Evolutionary conservation across 2,888 invertebrate genomes (phyloP).

Genomic region (Nymphalis urticae): DNA sequence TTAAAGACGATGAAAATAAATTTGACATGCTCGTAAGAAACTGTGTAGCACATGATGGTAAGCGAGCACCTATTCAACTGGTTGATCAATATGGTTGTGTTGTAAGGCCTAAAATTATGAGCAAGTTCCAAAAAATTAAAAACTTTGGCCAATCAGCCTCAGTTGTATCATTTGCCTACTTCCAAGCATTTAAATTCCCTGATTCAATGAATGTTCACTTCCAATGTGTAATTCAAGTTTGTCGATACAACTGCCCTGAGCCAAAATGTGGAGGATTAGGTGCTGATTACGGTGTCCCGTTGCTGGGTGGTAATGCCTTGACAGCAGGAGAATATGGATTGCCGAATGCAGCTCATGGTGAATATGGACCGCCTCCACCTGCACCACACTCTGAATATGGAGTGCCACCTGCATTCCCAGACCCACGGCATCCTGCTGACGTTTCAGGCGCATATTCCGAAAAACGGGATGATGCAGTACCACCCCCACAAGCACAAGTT

Average conservation of each 20-base stretch:
- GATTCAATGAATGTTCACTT: constrained; percentile 98
- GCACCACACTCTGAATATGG: constrained; percentile 85
- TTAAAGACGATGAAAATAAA: constrained; percentile 97
- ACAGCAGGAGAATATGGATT: constrained; percentile 85
- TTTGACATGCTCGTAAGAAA: constrained; percentile 97
- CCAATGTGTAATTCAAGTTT: constrained; percentile 97
- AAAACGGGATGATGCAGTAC: constrained; percentile 89
- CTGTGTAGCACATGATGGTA: constrained; percentile 97
- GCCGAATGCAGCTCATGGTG: constrained; percentile 78
- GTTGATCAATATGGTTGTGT: constrained; percentile 97
- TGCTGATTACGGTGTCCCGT: constrained; percentile 85
- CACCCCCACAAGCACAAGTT: constrained; percentile 90
- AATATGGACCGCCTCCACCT: constrained; percentile 87
- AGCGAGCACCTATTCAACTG: constrained; percentile 94
- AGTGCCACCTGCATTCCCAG: constrained; percentile 91
- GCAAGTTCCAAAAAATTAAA: constrained; percentile 97
- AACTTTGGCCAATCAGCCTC: constrained; percentile 97
- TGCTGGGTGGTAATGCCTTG: constrained; percentile 83
- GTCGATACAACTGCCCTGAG: constrained; percentile 95
- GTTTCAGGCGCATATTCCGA: constrained; percentile 91
- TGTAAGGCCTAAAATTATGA: constrained; percentile 96
- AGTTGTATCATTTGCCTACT: constrained; percentile 96
- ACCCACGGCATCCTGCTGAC: constrained; percentile 93
- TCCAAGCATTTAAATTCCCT: constrained; percentile 98
- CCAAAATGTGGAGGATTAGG: constrained; percentile 91